Base-by-base conservation (phyloP, 2,888 invertebrate species). In the Caenorhabditis becei region DNA sequence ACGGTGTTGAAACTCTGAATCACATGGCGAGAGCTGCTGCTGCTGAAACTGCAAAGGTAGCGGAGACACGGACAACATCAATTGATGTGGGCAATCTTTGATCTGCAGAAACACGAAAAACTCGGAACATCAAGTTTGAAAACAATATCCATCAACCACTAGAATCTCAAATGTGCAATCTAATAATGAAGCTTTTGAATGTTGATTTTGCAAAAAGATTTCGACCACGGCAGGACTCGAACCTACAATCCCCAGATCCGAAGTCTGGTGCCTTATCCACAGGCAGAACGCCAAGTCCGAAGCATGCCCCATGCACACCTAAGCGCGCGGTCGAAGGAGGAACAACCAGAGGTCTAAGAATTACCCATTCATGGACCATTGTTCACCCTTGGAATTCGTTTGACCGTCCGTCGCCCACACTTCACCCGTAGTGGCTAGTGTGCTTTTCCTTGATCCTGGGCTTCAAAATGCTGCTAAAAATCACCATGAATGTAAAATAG, bases 221-320 rank as follows among this genome's bases (percentile, higher is more conserved):
- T 81, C 81, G 83, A 83, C 83, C 81, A 83, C 81, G 81, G 82
- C 83, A 83, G 82, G 82, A 83, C 83, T 82, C 82, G 82, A 82
- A 83, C 83, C 83, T 84, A 63, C 84, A 83, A 80, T 79, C 81
- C 80, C 82, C 84, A 82, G 84, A 86, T 86, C 80, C 86, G 84
- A 84, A 86, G 84, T 86, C 86, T 83, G 82, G 83, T 83, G 86
- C 84, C 80, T 83, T 86, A 86, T 86, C 84, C 84, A 86, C n/a
- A n/a, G n/a, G n/a, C n/a, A n/a, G n/a, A n/a, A n/a, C n/a, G n/a
- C n/a, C n/a, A n/a, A n/a, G n/a, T n/a, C n/a, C n/a, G n/a, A n/a
- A n/a, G n/a, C n/a, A n/a, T n/a, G n/a, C n/a, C n/a, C n/a, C n/a
- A n/a, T n/a, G n/a, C n/a, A n/a, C n/a, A n/a, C n/a, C n/a, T n/a